phyloP scores from a whole-genome alignment of 2,113 vertebrate species.

The Podarcis raffonei region DNA sequence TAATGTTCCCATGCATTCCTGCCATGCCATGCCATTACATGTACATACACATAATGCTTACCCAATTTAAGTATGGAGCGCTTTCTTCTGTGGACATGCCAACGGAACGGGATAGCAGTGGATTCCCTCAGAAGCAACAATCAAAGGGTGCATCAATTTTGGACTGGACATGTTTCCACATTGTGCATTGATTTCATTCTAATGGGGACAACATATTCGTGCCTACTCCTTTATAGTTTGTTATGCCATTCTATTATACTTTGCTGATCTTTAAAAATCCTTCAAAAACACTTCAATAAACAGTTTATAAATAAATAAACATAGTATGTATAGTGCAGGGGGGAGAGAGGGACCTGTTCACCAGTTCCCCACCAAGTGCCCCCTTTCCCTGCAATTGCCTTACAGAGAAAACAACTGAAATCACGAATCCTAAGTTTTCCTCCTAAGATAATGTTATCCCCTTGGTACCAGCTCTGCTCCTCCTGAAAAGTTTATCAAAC shows the following conservation, averaged over 20 bases:
- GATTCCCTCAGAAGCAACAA: neutral
- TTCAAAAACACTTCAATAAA: neutral
- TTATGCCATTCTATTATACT: neutral
- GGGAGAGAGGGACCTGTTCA: no score
- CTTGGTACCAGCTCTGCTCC: neutral
- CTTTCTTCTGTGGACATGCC: neutral
- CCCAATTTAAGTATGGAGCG: neutral
- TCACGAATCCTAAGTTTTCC: neutral
- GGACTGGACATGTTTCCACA: neutral
- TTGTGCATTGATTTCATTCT: neutral
- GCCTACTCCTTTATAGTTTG: neutral
- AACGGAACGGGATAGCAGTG: no score
- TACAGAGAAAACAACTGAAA: neutral
- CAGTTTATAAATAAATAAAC: neutral
- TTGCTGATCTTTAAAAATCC: neutral
- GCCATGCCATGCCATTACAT: neutral
- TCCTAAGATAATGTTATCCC: neutral
- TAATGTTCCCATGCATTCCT: neutral
- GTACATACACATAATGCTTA: neutral
- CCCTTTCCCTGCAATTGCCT: neutral
- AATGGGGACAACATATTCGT: neutral
- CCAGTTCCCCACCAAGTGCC: neutral
- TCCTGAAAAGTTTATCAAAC: neutral
- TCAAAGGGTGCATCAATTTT: neutral
- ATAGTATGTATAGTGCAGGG: no score